Evolutionary conservation across 2,888 invertebrate species (phyloP), one percentile per base, ranked within the genome.

Genomic region (Oxytorus armatus): DNA sequence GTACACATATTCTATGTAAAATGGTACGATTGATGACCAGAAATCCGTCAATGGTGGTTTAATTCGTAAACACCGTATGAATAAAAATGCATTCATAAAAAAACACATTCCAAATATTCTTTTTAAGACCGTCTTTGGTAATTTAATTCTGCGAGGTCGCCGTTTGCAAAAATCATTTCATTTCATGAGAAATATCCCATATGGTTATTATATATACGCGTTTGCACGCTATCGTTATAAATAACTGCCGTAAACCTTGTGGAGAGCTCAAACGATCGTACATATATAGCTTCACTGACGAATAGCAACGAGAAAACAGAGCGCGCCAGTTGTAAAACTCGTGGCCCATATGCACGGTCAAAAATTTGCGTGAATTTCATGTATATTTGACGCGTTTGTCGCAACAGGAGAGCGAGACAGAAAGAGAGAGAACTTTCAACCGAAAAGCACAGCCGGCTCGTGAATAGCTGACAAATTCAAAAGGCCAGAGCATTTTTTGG

Each of bases 391-490:
- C 51, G 51, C n/a, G 25, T n/a, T 18, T n/a, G 23, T 51, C 51
- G 25, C 23, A 23, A 25, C 51, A 25, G 47, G 39, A 11, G 39
- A 39, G 39, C 1, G 39, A 16, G 47, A 16, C 14, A 16, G 47
- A 16, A 8, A 16, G 16, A 3, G 51, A 51, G 51, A 51, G 51
- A 18, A 8, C 23, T 7, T 51, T 51, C 23, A n/a, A 51, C 11
- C 25, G 25, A 51, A 51, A 51, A 51, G 21, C 51, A 51, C 51
- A 51, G n/a, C 2, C 8, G 51, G n/a, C 25, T 51, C n/a, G 23
- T 23, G 51, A 23, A 51, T 51, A 51, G 10, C 25, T 51, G 51
- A n/a, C 23, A 51, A 51, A 21, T 23, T 25, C 51, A 3, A 51
- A 8, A 23, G 16, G 21, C 21, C 21, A 16, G 23, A 51, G 23